A percentile compares a stretch with the other conserved stretches of the same genome.
phyloP scores from a whole-genome alignment of 2,113 vertebrate genomes.

The Prunella fulvescens region DNA sequence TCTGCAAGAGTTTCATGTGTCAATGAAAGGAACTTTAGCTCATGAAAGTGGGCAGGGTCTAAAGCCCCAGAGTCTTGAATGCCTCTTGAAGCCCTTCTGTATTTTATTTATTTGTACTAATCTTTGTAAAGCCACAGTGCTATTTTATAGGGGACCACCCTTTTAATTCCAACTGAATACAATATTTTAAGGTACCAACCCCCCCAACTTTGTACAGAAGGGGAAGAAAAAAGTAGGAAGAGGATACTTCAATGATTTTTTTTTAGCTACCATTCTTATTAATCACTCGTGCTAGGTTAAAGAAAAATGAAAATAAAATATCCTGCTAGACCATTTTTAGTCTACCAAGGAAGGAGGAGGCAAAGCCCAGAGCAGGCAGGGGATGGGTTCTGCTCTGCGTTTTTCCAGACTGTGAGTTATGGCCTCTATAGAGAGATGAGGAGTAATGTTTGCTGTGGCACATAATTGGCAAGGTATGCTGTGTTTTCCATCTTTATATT shows the following conservation, averaged over 20 bases:
- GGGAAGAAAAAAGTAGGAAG: neutral
- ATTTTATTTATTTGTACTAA: neutral
- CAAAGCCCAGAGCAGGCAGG: neutral
- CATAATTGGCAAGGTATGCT: conserved; percentile 53
- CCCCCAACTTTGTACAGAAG: neutral
- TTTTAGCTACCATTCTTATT: neutral
- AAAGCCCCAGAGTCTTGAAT: neutral
- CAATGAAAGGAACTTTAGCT: neutral
- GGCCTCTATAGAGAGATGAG: conserved; percentile 13
- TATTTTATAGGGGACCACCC: neutral
- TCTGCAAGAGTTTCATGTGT: neutral
- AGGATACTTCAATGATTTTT: neutral
- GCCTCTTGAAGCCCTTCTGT: neutral
- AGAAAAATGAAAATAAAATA: neutral
- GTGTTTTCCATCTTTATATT: conserved; percentile 73
- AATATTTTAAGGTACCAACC: neutral
- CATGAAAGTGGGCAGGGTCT: neutral
- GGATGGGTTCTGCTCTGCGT: neutral
- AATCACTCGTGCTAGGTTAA: neutral
- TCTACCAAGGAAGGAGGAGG: neutral
- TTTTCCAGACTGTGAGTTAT: conserved; percentile 31
- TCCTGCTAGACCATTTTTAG: neutral
- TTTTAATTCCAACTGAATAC: neutral
- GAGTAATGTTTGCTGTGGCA: conserved; percentile 29
- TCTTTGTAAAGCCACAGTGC: neutral